Evolutionary conservation across 2,113 vertebrate genomes (phyloP), one percentile per base, ranked within the genome.

Genomic region (Macrotus californicus): DNA sequence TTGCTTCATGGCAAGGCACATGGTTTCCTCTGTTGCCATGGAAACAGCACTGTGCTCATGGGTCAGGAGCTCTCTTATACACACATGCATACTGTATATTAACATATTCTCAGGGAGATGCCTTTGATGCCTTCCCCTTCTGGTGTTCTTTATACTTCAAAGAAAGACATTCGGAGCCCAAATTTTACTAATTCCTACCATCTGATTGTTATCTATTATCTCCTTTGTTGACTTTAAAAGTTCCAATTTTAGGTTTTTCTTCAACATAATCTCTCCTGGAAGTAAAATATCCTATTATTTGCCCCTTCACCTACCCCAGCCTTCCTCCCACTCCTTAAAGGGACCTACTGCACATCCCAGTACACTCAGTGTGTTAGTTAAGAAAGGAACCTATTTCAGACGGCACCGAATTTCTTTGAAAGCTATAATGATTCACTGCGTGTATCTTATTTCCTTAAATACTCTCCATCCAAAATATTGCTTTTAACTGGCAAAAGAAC

Each of bases 1-100:
- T 86, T 96, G 96, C 92, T 98, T 98, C 97, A 94, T 94, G 95
- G 95, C 96, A 96, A 95, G 93, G 87, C 96, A 96, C 91, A 92
- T 83, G 16, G 96, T 79, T 94, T 91, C 82, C 1, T 43, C 6
- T 11, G 85, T 98, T 98, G 97, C 96, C 97, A 97, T 98, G 97
- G 98, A 97, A 98, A 98, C 96, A n/a, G 82, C 22, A 52, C 88
- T 41, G 77, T 70, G 90, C 93, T 77, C 96, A 39, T 64, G 89
- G 97, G 79, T 95, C 73, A 80, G 97, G 93, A 93, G 66, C 69
- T 77, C 56, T 15, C 52, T 24, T 31, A 11, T 16, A 80, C 56
- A 22, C 84, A 94, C 75, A 93, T 83, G 56, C 54, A 82, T 76
- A 77, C 22, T 91, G n/a, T 3, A 0, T 52, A 73, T 56, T 95